phyloP scores from a whole-genome alignment of 2,888 invertebrate species.

The Scaptomyza flava region DNA sequence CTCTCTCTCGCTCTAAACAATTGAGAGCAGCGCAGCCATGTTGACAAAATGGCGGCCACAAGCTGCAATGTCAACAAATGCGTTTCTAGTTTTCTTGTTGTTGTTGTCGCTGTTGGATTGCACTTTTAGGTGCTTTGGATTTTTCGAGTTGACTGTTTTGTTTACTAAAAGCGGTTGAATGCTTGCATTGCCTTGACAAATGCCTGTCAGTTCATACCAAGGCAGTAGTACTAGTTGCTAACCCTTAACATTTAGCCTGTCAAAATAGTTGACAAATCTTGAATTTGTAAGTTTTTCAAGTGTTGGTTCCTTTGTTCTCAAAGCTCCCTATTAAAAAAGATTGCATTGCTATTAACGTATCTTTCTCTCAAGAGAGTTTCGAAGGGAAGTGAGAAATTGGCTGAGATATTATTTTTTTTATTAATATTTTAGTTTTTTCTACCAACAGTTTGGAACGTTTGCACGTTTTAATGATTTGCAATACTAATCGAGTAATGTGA shows the following conservation, averaged over 20 bases:
- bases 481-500: background rate
- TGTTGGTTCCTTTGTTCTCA: conserved; percentile 2
- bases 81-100: conserved; percentile 24
- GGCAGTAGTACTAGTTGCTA: background rate
- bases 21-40: conserved; percentile 42
- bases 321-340: too few relatives aligned
- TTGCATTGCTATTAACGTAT: too few relatives aligned
- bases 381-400: too few relatives aligned
- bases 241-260: background rate
- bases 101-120: conserved; percentile 38
- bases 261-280: conserved; percentile 5
- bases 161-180: conserved; percentile 32
- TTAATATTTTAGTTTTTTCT: too few relatives aligned
- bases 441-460: too few relatives aligned
- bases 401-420: too few relatives aligned
- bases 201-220: background rate
- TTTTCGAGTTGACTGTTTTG: conserved; percentile 30
- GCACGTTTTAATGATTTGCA: background rate
- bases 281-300: background rate
- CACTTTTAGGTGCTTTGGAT: conserved; percentile 45
- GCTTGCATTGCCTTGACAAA: conserved; percentile 23
- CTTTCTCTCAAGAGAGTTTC: too few relatives aligned
- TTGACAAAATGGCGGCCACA: conserved; percentile 71
- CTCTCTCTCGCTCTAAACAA: conserved; percentile 48
- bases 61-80: conserved; percentile 72